phyloP scores from a whole-genome alignment of 64 coral and sea anemone genomes.

The Hydrozoanthus tunicans region DNA sequence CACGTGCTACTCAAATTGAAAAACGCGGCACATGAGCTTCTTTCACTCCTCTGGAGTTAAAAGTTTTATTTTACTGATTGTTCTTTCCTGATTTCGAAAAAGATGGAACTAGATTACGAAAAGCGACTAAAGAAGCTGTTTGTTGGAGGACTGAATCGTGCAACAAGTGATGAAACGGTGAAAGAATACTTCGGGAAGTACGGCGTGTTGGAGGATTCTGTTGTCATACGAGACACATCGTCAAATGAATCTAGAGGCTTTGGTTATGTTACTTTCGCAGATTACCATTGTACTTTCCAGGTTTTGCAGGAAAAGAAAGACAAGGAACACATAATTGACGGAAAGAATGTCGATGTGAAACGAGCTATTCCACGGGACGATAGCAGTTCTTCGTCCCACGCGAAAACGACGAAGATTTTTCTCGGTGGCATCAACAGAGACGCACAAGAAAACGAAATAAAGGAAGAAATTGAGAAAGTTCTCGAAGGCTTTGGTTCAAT shows the following conservation, averaged over 20 bases:
- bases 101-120: constrained; percentile 6
- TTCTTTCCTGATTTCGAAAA: background rate
- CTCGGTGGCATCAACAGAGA: constrained; percentile 82
- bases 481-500: constrained; percentile 36
- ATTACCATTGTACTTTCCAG: constrained; percentile 52
- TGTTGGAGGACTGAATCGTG: constrained; percentile 80
- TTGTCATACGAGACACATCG: constrained; percentile 70
- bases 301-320: constrained; percentile 72
- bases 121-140: constrained; percentile 82
- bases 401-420: constrained; percentile 94
- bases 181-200: constrained; percentile 75
- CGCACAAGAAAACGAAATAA: constrained; percentile 65
- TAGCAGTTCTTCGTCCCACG: constrained; percentile 52
- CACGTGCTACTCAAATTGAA: constrained; percentile 14
- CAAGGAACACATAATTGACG: constrained; percentile 74
- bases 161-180: constrained; percentile 63
- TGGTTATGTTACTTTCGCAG: constrained; percentile 91
- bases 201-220: constrained; percentile 79
- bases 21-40: background rate
- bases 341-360: constrained; percentile 92
- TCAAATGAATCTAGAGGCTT: constrained; percentile 81
- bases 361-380: constrained; percentile 94
- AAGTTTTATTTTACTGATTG: background rate
- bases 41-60: background rate
- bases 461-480: constrained; percentile 41